These are phyloP conservation scores for Centropus bengalensis DNA, from an alignment of 2,113 vertebrate genomes.

Conservation along the genomic window DNA sequence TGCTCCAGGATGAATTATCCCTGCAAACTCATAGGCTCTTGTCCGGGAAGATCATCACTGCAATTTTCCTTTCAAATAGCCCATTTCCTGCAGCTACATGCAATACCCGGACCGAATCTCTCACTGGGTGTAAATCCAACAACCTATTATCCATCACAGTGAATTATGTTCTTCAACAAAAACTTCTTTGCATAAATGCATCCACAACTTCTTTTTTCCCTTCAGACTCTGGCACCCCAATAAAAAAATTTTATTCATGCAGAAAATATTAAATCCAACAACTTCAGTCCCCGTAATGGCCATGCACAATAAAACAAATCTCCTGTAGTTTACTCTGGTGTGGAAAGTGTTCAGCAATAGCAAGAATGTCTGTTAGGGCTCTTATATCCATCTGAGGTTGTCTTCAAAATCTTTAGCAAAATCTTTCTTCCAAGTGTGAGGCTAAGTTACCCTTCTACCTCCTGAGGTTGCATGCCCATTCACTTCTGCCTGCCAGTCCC, in stretches of 20 bases:
- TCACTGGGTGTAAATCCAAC: background rate
- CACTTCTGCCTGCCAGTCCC: background rate
- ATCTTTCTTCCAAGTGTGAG: background rate
- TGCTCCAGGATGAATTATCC: conserved; percentile 44
- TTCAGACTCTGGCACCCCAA: background rate
- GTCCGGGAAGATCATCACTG: conserved; percentile 6
- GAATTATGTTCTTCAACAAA: background rate
- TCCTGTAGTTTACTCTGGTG: background rate
- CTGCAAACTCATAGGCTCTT: conserved; percentile 30
- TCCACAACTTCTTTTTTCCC: background rate
- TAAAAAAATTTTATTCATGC: background rate
- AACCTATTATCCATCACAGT: background rate
- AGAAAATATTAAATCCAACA: background rate
- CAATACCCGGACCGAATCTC: background rate
- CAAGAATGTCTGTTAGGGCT: background rate
- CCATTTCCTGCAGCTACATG: conserved; percentile 27
- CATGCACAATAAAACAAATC: background rate
- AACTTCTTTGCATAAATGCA: background rate
- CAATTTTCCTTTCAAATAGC: conserved; percentile 49
- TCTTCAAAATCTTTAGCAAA: background rate
- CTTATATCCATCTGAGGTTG: background rate
- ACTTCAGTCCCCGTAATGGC: background rate
- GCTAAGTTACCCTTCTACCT: background rate
- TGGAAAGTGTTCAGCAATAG: background rate
- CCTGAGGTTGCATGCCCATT: background rate